Evolutionary conservation across 1,140 invertebrate genomes (phyloP), one percentile per base, ranked within the genome.

Genomic region (Lamellibrachia luymesi): DNA sequence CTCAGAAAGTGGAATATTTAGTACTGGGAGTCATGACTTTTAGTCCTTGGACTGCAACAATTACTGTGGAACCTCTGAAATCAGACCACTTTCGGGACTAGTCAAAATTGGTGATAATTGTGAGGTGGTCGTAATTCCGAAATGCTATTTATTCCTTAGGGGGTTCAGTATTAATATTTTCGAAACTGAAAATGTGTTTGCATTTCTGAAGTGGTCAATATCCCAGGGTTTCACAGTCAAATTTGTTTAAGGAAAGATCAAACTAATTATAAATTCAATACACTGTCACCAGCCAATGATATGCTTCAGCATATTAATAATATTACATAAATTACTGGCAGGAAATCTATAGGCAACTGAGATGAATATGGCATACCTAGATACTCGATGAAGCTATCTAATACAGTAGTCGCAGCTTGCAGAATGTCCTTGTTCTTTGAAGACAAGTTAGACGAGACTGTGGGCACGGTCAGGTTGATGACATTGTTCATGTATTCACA

Each of bases 391-490:
- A 96, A 94, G 50, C 93, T 93, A 93, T 96, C 94, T 25, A 96
- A 94, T 89, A 96, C 95, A 51, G 95, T 94, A 50, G 95, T 94
- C 64, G 96, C 95, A 52, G 95, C 94, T 80, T 94, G 92, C 56
- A 95, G 94, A 91, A 96, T 96, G 51, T 96, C 96, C 89, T 94
- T 95, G 93, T 96, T 96, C 93, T 96, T 96, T 10, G 96, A 96
- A n/a, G 95, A 95, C 52, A 96, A 94, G 94, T 96, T 96, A 13
- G 95, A 94, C 49, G 95, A 94, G 13, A 96, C 95, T 90, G 95
- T 95, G 25, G 94, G 94, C 2, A 96, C 95, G 22, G 95, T 94
- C 91, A 96, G 95, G 51, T 94, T 95, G 91, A 96, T 94, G 90
- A 96, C 95, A 49, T 92, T 90, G 27, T 93, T 92, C 89, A 96